Percentiles rank a stretch among this genome's conserved stretches.
Evolutionary conservation across 1,140 invertebrate genomes (phyloP).

Genomic region (Popillia japonica): DNA sequence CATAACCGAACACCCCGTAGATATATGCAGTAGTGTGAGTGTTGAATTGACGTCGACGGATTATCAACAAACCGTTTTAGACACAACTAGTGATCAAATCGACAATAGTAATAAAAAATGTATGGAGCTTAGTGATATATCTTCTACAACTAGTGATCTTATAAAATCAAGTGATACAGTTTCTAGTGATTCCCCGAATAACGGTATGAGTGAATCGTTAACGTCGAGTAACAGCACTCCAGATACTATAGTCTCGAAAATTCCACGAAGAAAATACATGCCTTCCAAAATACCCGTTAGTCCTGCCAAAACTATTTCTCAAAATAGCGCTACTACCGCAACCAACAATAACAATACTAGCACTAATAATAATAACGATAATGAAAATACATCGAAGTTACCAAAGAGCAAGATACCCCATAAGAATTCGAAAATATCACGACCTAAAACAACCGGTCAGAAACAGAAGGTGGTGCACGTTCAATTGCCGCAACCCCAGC

Average conservation of each 20-base stretch:
- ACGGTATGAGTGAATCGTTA: constrained; percentile 66
- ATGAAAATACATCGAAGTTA: constrained; percentile 55
- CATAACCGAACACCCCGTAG: constrained; percentile 56
- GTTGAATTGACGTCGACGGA: constrained; percentile 53
- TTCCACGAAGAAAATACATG: constrained; percentile 53
- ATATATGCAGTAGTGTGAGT: constrained; percentile 58
- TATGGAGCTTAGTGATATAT: constrained; percentile 39
- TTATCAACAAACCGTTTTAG: constrained; percentile 47
- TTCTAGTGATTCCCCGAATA: constrained; percentile 43
- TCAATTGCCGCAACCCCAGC: constrained; percentile 46
- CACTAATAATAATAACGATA: constrained; percentile 57
- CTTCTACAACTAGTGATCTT: constrained; percentile 45
- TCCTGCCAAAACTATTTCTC: constrained; percentile 40
- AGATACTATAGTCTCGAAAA: constrained; percentile 65
- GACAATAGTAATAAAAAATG: constrained; percentile 37
- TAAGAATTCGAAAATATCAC: constrained; percentile 51
- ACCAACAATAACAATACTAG: constrained; percentile 40
- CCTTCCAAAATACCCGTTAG: constrained; percentile 53
- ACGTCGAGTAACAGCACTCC: constrained; percentile 72
- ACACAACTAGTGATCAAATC: not conserved
- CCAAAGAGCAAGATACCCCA: constrained; percentile 58
- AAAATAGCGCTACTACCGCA: constrained; percentile 35
- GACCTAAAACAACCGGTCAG: constrained; percentile 36
- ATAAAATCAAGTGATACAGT: constrained; percentile 51
- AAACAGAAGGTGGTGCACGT: constrained; percentile 50